These are phyloP conservation scores for Andinoacara biseriatus DNA, from an alignment of 2,113 vertebrate genomes.

Conservation along the genomic window DNA sequence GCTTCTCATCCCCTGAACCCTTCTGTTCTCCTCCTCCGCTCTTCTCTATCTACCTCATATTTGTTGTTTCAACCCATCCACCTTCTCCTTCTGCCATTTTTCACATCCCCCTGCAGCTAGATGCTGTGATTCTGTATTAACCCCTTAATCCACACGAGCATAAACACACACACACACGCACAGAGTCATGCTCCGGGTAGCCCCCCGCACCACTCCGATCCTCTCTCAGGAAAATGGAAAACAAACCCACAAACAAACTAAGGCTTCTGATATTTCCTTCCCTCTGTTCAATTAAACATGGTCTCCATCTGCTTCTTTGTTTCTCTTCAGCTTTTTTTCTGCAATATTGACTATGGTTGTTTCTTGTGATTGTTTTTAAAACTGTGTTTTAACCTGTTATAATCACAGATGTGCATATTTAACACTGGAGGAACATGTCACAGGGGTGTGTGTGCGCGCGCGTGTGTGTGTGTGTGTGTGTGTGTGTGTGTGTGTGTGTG, in stretches of 20 bases:
- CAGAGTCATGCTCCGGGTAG: constrained; percentile 1
- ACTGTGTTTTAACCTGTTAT: constrained; percentile 72
- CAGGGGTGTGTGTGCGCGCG: constrained; percentile 29
- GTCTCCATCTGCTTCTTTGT: constrained; percentile 76
- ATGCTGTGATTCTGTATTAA: constrained; percentile 50
- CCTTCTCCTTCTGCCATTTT: constrained; percentile 30
- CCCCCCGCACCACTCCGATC: constrained; percentile 34
- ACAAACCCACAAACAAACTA: constrained; percentile 67
- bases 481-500: constrained; percentile 3
- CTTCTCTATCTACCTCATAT: constrained; percentile 51
- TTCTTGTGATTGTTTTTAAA: constrained; percentile 69
- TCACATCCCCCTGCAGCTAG: constrained; percentile 44
- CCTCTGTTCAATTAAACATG: constrained; percentile 83
- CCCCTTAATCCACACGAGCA: constrained; percentile 25
- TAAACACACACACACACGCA: constrained; percentile 3
- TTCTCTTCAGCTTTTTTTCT: constrained; percentile 59
- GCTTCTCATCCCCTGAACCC: constrained; percentile 39
- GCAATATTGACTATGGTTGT: constrained; percentile 73
- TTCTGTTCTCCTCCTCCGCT: constrained; percentile 30
- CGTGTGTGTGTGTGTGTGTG: background rate
- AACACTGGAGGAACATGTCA: constrained; percentile 63
- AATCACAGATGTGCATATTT: constrained; percentile 66
- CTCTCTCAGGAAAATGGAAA: constrained; percentile 70
- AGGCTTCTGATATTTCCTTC: constrained; percentile 76
- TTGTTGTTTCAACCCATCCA: constrained; percentile 25